Percentiles rank a stretch among this genome's conserved stretches.
These are phyloP conservation scores for Meliscaeva auricollis DNA, from an alignment of 2,888 invertebrate genomes.

Conservation along the genomic window DNA sequence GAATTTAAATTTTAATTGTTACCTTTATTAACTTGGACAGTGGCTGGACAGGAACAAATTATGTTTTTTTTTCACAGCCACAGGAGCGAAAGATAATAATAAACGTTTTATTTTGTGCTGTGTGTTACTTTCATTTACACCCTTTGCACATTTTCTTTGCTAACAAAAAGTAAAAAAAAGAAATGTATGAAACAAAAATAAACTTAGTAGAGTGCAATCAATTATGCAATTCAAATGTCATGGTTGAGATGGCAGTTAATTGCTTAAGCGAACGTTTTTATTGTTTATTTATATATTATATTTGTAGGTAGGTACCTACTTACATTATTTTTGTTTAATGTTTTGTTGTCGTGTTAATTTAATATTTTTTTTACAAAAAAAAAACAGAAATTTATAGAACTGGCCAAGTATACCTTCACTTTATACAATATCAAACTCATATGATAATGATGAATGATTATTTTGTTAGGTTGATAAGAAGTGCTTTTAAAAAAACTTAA, in stretches of 20 bases:
- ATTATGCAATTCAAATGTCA: constrained; percentile 73
- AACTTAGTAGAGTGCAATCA: constrained; percentile 70
- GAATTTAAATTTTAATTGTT: constrained; percentile 75
- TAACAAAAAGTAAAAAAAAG: not conserved
- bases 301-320: not conserved
- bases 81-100: constrained; percentile 43
- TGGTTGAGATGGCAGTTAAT: constrained; percentile 72
- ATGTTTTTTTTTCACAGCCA: constrained; percentile 26
- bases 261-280: constrained; percentile 68
- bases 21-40: constrained; percentile 60
- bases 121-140: constrained; percentile 26
- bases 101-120: constrained; percentile 47
- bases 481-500: no score
- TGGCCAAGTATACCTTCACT: no score
- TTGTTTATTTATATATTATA: constrained; percentile 25
- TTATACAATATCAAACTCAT: no score
- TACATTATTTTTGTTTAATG: constrained; percentile 22
- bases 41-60: constrained; percentile 63
- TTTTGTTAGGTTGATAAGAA: no score
- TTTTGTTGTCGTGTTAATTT: constrained; percentile 49
- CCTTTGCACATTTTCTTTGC: constrained; percentile 41
- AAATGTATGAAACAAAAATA: not conserved
- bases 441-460: no score
- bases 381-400: not conserved
- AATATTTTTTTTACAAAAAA: constrained; percentile 17